Conservation (phyloP, 2,797 vertebrate species). For the Diplodus sargus region DNA sequence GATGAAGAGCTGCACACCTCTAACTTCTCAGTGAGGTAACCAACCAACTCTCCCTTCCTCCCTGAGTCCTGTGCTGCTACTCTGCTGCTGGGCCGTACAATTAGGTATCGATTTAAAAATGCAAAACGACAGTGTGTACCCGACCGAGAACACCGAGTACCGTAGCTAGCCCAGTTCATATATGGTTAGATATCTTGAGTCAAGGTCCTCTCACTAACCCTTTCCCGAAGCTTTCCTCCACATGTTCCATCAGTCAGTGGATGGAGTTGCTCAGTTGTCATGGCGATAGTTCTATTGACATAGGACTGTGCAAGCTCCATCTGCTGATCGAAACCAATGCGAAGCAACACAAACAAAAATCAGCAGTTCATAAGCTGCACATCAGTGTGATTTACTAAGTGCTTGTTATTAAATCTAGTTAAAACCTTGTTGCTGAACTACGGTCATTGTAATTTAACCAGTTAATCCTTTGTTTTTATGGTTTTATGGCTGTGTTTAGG, state of each 20-base stretch:
- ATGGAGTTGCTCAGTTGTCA: background rate
- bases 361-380: no score
- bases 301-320: background rate
- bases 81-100: no score
- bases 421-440: background rate
- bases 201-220: background rate
- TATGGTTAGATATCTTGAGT: background rate
- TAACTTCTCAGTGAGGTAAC: no score
- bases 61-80: no score
- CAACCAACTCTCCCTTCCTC: no score
- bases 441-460: background rate
- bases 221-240: background rate
- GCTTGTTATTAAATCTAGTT: background rate
- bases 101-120: no score
- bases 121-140: no score
- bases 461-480: background rate
- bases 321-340: background rate
- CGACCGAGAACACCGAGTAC: no score
- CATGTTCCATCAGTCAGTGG: background rate
- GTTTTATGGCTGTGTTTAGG: conserved; percentile 2
- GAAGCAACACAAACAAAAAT: background rate
- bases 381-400: conserved; percentile 4
- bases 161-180: no score
- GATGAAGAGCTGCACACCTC: no score
- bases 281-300: conserved; percentile 1